Percentiles rank a stretch among this genome's conserved stretches.
Evolutionary conservation across 1,140 invertebrate genomes (phyloP).

Genomic region (Dendrolimus kikuchii): DNA sequence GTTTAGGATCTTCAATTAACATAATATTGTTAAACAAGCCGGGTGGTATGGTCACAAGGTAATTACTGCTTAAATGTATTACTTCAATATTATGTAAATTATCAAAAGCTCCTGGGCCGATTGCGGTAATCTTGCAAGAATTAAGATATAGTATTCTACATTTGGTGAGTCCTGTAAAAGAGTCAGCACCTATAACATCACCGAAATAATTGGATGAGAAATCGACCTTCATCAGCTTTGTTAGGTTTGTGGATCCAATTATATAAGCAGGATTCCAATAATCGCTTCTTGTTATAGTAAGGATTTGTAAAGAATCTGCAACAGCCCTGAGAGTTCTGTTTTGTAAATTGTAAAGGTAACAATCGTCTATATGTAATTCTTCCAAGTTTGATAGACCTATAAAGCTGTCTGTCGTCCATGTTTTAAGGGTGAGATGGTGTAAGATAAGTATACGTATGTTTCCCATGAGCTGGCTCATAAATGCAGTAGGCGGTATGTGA

Average conservation of each 20-base stretch:
- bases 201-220: slow-evolving; percentile 45
- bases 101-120: slow-evolving; percentile 50
- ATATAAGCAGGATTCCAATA: slow-evolving; percentile 43
- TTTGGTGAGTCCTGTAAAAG: slow-evolving; percentile 33
- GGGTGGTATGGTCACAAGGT: slow-evolving; percentile 30
- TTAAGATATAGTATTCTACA: slow-evolving; percentile 45
- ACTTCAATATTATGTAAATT: slow-evolving; percentile 35
- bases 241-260: slow-evolving; percentile 31
- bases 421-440: slow-evolving; percentile 27
- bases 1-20: slow-evolving; percentile 10
- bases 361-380: slow-evolving; percentile 33
- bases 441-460: slow-evolving; percentile 29
- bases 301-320: slow-evolving; percentile 29
- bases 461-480: slow-evolving; percentile 32
- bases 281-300: slow-evolving; percentile 33
- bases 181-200: slow-evolving; percentile 26
- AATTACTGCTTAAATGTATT: slow-evolving; percentile 50
- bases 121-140: slow-evolving; percentile 39
- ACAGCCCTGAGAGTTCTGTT: slow-evolving; percentile 31
- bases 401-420: slow-evolving; percentile 31
- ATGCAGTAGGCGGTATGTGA: slow-evolving; percentile 35
- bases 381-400: slow-evolving; percentile 38
- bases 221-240: slow-evolving; percentile 30
- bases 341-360: slow-evolving; percentile 24
- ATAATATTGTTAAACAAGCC: slow-evolving; percentile 38